Percentiles rank a stretch among this genome's conserved stretches.
These are phyloP conservation scores for Origma solitaria DNA, from an alignment of 2,113 vertebrate species.

Conservation along the genomic window DNA sequence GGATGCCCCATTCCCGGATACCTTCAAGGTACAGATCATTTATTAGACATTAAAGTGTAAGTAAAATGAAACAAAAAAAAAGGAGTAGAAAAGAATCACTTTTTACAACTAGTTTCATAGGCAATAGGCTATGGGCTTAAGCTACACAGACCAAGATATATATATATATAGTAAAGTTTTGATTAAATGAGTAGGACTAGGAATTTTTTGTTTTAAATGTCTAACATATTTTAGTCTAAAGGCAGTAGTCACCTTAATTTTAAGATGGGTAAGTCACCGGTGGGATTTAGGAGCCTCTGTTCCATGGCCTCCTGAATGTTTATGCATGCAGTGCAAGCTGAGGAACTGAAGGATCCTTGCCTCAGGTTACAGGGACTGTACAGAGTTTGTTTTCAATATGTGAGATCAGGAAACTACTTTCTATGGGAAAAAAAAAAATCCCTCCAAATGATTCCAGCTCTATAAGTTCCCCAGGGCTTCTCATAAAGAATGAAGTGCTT, in stretches of 20 bases:
- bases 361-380: not conserved
- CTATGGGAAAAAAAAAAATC: accelerated
- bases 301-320: not conserved
- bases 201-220: not conserved
- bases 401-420: not conserved
- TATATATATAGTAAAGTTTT: not conserved
- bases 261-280: not conserved
- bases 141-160: not conserved
- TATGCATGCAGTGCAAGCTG: not conserved
- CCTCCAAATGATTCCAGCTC: not conserved
- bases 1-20: not conserved
- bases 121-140: not conserved
- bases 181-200: not conserved
- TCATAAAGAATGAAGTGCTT: not conserved
- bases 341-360: not conserved
- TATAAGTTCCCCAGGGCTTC: not conserved
- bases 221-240: not conserved
- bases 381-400: not conserved
- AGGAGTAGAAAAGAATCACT: not conserved
- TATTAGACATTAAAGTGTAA: not conserved
- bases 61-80: not conserved
- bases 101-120: not conserved
- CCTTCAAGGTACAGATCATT: not conserved
- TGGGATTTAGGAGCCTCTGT: not conserved
- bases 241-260: not conserved